Conservation (phyloP, 1,140 invertebrate species). For the Conus ventricosus region DNA sequence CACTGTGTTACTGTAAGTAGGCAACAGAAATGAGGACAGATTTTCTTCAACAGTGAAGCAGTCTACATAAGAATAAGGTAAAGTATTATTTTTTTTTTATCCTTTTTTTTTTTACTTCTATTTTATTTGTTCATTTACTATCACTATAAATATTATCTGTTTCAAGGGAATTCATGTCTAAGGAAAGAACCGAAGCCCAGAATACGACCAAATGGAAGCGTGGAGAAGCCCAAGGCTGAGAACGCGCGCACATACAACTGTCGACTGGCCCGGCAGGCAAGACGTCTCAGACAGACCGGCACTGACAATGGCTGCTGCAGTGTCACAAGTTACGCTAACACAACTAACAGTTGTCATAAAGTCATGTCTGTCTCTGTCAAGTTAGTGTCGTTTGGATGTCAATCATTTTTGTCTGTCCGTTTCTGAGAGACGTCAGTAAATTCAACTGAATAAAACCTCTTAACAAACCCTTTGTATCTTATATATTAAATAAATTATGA, state of each 20-base stretch:
- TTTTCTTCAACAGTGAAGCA: too few relatives aligned
- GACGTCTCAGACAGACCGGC: background rate
- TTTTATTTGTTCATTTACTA: too few relatives aligned
- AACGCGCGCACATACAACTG: background rate
- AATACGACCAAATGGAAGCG: background rate
- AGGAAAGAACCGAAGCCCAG: background rate
- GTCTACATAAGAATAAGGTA: too few relatives aligned
- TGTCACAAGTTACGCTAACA: constrained; percentile 10
- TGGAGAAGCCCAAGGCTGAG: background rate
- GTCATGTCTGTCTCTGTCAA: background rate
- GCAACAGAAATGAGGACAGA: too few relatives aligned
- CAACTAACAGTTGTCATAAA: background rate
- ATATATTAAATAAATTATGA: too few relatives aligned
- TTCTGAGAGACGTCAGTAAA: background rate
- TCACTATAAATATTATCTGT: too few relatives aligned
- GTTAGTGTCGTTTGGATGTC: background rate
- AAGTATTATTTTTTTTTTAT: too few relatives aligned
- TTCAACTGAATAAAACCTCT: background rate
- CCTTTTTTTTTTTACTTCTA: too few relatives aligned
- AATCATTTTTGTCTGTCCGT: background rate
- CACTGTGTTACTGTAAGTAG: too few relatives aligned
- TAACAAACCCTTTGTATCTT: too few relatives aligned
- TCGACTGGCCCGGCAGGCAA: background rate
- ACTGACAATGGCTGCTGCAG: background rate
- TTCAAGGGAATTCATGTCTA: background rate